Conservation (phyloP, 2,888 invertebrate species). For the Pachycephus smyrnensis region DNA sequence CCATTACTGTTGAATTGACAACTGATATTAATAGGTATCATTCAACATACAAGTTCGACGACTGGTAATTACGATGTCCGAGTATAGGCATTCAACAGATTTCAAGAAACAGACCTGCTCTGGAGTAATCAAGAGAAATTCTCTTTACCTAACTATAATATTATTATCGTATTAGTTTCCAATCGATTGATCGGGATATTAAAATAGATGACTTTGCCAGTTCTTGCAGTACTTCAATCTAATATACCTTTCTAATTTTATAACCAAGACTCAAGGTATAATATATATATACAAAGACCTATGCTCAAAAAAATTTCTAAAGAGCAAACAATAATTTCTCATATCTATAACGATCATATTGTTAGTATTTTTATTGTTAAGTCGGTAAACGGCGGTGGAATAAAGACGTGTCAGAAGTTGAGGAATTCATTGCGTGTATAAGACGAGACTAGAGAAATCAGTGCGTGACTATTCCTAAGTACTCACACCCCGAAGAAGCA, state of each 20-base stretch:
- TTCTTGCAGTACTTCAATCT: background rate
- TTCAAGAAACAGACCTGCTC: background rate
- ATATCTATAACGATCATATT: background rate
- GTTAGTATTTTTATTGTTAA: background rate
- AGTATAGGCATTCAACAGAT: background rate
- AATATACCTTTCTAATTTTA: background rate
- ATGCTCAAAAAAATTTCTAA: background rate
- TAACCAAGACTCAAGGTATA: background rate
- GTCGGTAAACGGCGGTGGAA: background rate
- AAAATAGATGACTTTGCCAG: background rate
- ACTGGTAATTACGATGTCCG: background rate
- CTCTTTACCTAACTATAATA: background rate
- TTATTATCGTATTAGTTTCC: background rate
- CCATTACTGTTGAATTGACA: background rate
- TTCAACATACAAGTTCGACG: background rate
- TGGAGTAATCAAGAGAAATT: background rate
- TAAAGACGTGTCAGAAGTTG: background rate
- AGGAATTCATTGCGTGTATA: conserved; percentile 15
- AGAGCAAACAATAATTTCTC: background rate
- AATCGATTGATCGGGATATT: background rate
- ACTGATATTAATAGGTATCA: background rate
- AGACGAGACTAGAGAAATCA: conserved; percentile 28
- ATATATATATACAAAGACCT: background rate
- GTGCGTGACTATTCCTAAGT: conserved; percentile 50
- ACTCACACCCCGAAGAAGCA: conserved; percentile 39